phyloP scores from a whole-genome alignment of 23 tunicate species.

The Clavelina lepadiformis region DNA sequence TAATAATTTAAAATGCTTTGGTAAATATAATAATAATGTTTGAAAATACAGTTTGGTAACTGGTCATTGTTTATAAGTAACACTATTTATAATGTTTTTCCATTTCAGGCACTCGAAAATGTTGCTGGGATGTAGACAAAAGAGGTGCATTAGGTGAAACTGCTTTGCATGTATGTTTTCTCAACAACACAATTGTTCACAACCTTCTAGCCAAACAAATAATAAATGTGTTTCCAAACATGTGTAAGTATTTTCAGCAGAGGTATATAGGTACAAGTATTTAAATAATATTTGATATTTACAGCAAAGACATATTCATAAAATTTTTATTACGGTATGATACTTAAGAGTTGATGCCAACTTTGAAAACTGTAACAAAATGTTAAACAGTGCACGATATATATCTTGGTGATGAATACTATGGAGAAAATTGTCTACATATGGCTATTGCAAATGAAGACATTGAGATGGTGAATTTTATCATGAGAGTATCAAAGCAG shows the following conservation, averaged over 20 bases:
- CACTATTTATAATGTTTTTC: too few species aligned
- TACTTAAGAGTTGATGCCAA: too few species aligned
- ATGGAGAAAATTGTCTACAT: slow-evolving; percentile 80
- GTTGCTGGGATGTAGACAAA: slow-evolving; percentile 81
- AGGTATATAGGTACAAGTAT: too few species aligned
- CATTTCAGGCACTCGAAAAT: slow-evolving; percentile 29
- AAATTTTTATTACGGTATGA: too few species aligned
- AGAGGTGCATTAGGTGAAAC: slow-evolving; percentile 92
- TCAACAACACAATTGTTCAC: slow-evolving; percentile 68
- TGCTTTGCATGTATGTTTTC: slow-evolving; percentile 72
- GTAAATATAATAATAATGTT: neutral
- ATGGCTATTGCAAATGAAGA: slow-evolving; percentile 93
- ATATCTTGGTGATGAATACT: slow-evolving; percentile 82
- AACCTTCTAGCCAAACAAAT: slow-evolving; percentile 62
- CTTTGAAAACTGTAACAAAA: too few species aligned
- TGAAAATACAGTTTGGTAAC: neutral
- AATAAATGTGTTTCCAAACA: slow-evolving; percentile 61
- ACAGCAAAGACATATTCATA: too few species aligned
- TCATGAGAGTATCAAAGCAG: too few species aligned
- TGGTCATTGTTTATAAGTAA: neutral
- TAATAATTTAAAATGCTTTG: too few species aligned
- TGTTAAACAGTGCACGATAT: slow-evolving; percentile 66
- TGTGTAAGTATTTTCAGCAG: too few species aligned
- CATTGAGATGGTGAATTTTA: slow-evolving; percentile 39
- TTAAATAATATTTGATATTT: too few species aligned